Percentiles rank a stretch among this genome's conserved stretches.
Evolutionary conservation across 2,888 invertebrate species (phyloP).

Genomic region (Chloroclystis v-ata): DNA sequence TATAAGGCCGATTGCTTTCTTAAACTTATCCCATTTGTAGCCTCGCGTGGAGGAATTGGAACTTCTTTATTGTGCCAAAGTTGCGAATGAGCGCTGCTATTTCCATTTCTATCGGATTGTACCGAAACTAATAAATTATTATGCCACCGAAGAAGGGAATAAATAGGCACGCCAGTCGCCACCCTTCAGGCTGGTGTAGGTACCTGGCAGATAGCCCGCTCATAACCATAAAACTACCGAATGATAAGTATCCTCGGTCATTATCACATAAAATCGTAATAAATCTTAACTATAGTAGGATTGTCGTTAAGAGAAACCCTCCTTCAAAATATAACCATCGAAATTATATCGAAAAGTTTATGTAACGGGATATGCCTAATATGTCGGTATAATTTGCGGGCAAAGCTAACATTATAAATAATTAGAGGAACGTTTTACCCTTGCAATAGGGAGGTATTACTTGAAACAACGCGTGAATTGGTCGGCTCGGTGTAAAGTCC

Average conservation of each 20-base stretch:
- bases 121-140: slow-evolving; percentile 56
- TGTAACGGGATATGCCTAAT: too few species aligned
- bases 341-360: too few species aligned
- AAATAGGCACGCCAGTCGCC: slow-evolving; percentile 11
- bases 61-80: slow-evolving; percentile 72
- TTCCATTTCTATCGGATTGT: slow-evolving; percentile 68
- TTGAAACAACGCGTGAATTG: slow-evolving; percentile 59
- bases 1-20: slow-evolving; percentile 76
- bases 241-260: slow-evolving; percentile 46
- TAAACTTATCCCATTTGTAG: slow-evolving; percentile 76
- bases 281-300: slow-evolving; percentile 1
- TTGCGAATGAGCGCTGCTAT: slow-evolving; percentile 63
- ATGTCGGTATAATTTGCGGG: slow-evolving; percentile 3
- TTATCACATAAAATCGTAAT: slow-evolving; percentile 35
- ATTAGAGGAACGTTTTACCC: slow-evolving; percentile 37
- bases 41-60: slow-evolving; percentile 61
- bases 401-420: slow-evolving; percentile 42
- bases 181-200: slow-evolving; percentile 4
- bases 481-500: slow-evolving; percentile 55
- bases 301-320: too few species aligned
- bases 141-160: slow-evolving; percentile 32
- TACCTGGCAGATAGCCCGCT: slow-evolving; percentile 31
- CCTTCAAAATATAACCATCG: too few species aligned
- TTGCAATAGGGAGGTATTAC: slow-evolving; percentile 42
- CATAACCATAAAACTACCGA: slow-evolving; percentile 47